Conservation (phyloP, 2,797 vertebrate species). For the Melopsittacus undulatus region DNA sequence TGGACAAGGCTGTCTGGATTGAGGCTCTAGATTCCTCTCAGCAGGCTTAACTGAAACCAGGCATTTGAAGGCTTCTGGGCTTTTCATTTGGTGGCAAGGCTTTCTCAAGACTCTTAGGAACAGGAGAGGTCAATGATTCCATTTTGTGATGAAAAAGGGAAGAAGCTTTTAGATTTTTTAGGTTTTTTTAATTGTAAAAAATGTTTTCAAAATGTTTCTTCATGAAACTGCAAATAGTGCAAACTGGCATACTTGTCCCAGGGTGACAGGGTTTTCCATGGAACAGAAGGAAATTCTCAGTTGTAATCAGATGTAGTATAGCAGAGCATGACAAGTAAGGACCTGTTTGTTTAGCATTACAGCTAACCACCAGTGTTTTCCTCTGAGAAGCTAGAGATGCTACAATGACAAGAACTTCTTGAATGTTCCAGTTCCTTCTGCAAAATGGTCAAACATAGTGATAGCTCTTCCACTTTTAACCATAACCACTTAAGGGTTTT, state of each 20-base stretch:
- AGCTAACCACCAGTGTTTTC: not conserved
- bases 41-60: not conserved
- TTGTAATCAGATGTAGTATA: not conserved
- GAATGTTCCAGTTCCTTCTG: not conserved
- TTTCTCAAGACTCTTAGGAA: not conserved
- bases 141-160: not conserved
- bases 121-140: not conserved
- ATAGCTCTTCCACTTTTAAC: not conserved
- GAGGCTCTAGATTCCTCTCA: not conserved
- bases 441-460: not conserved
- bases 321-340: not conserved
- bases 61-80: not conserved
- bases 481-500: not conserved
- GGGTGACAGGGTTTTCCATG: not conserved
- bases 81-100: not conserved
- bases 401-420: not conserved
- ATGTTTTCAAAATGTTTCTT: not conserved
- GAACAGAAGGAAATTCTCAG: not conserved
- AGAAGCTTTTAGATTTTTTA: not conserved
- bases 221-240: not conserved
- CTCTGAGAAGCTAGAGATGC: not conserved
- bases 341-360: not conserved
- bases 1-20: not conserved
- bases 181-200: not conserved
- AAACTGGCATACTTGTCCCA: not conserved